Evolutionary conservation across 2,113 vertebrate species (phyloP), one percentile per base, ranked within the genome.

Genomic region (Vanacampus margaritifer): DNA sequence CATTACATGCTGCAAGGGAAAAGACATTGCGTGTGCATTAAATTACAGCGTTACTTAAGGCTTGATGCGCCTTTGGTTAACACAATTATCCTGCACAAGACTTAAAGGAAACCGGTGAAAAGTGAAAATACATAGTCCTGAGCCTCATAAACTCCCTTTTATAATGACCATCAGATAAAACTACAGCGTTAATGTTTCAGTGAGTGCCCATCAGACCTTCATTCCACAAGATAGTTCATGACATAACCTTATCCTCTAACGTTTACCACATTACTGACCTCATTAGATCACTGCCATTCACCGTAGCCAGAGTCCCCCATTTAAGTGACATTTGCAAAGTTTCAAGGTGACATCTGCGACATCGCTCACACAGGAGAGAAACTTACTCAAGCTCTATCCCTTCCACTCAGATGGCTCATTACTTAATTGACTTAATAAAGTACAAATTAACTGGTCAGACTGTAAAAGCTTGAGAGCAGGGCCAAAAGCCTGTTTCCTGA

Each of bases 401-500:
- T 76, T 72, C 73, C 37, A 73, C 74, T 75, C 69, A 71, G 67
- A 60, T 65, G 43, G 35, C 75, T 87, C 68, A 65, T 84, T 64
- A 74, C 56, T 54, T 84, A 84, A 89, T 87, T 81, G 66, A 80
- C 66, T 86, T 88, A 84, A 85, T 85, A 72, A 85, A 71, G 71
- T 24, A 26, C 37, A 43, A 41, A 70, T 63, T 16, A 73, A 68
- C 50, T 41, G 32, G 56, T 68, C 71, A 51, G 32, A 59, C 48
- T 73, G 37, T 59, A 24, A 73, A 56, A 21, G 67, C 71, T 57
- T 54, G 14, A 61, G 24, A 61, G 58, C 16, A 46, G 16, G 14
- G 43, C 9, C 48, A 8, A 50, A 50, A 11, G 48, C 21, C 21
- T 8, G 3, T 21, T 51, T 51, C 48, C 21, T n/a, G 21, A 51